Evolutionary conservation across 1,140 invertebrate genomes (phyloP), one percentile per base, ranked within the genome.

Genomic region (Teleogryllus occipitalis): DNA sequence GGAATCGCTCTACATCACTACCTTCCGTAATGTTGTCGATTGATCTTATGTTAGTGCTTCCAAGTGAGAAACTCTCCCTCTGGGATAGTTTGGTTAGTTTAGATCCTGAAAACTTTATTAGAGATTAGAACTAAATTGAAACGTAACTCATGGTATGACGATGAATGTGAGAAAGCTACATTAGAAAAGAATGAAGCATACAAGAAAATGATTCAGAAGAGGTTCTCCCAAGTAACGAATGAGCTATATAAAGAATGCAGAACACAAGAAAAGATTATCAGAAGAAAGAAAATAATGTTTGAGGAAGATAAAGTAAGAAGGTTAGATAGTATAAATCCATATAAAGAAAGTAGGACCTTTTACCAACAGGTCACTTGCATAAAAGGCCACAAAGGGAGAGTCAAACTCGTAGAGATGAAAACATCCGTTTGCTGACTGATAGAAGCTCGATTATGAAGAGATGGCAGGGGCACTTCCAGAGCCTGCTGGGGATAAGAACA

Each of bases 141-240:
- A 79, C 2, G 47, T 47, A 81, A 81, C 54, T 77, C 54, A 39
- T 78, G 77, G 77, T 78, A 46, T 49, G 77, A 49, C 7, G 77
- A 6, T 12, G 77, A 78, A 5, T 78, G 77, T 47, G 12, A 78
- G 22, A 72, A 75, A 49, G 22, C 22, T 46, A 49, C 47, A 78
- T 15, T 10, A 46, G 77, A 78, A 49, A 46, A 22, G 18, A 49
- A n/a, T n/a, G 15, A 2, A 18, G 77, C 77, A 18, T 18, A 47
- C 14, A 21, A 46, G 46, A 78, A 75, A 74, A 78, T n/a, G 54
- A 21, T 81, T 15, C 15, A 47, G 47, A 80, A 81, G 39, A 47
- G 18, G 49, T 49, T 72, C 8, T 54, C 22, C 18, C 46, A 27
- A 77, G 14, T 22, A 27, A 76, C 39, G 3, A 76, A 2, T 15